Percentiles rank a stretch among this genome's conserved stretches.
These are phyloP conservation scores for Neoaliturus tenellus DNA, from an alignment of 2,888 invertebrate species.

Conservation along the genomic window DNA sequence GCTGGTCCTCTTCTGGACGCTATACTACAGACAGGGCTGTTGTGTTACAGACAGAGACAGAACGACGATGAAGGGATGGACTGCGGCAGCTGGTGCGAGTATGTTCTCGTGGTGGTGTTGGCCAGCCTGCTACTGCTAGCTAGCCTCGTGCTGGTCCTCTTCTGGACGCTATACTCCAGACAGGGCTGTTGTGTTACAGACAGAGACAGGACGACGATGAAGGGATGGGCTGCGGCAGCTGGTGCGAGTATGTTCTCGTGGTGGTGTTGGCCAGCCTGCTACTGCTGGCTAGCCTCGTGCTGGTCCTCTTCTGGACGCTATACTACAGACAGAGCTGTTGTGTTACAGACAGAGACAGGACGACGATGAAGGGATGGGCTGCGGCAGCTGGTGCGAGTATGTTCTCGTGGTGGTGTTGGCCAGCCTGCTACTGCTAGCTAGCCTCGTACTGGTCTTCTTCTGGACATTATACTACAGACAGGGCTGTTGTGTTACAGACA, in stretches of 20 bases:
- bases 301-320: conserved; percentile 89
- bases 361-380: conserved; percentile 80
- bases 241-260: conserved; percentile 87
- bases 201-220: conserved; percentile 81
- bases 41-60: conserved; percentile 80
- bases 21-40: conserved; percentile 87
- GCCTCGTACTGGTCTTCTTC: conserved; percentile 85
- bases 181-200: conserved; percentile 88
- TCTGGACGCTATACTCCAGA: conserved; percentile 89
- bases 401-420: conserved; percentile 86
- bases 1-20: conserved; percentile 88
- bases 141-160: conserved; percentile 84
- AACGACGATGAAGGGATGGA: conserved; percentile 81
- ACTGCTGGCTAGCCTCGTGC: conserved; percentile 84
- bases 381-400: conserved; percentile 89
- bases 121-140: conserved; percentile 87
- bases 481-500: conserved; percentile 88
- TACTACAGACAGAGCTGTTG: conserved; percentile 87
- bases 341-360: conserved; percentile 81
- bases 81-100: conserved; percentile 88
- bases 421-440: conserved; percentile 85
- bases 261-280: conserved; percentile 87
- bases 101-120: conserved; percentile 85
- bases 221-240: conserved; percentile 81
- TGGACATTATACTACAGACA: conserved; percentile 89